A percentile compares a stretch with the other conserved stretches of the same genome.
phyloP scores from a whole-genome alignment of 2,113 vertebrate species.

The Austrofundulus limnaeus region DNA sequence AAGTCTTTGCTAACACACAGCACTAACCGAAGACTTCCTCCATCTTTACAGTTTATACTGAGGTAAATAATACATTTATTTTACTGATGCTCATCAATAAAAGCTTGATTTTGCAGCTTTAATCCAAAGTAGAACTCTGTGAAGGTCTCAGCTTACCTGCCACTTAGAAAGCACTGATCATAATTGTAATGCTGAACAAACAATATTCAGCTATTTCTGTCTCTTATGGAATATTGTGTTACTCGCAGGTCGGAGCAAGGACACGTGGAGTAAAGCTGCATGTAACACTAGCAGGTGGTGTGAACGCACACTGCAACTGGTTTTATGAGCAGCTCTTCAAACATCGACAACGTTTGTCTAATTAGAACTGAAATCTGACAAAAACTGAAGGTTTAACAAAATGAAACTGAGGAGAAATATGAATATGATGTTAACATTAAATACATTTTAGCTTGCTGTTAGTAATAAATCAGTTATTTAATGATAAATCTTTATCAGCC shows the following conservation, averaged over 20 bases:
- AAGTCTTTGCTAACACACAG: too few species aligned
- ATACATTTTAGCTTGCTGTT: too few species aligned
- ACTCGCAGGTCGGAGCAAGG: slow-evolving; percentile 10
- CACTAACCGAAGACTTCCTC: too few species aligned
- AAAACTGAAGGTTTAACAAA: too few species aligned
- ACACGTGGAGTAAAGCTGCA: slow-evolving; percentile 7
- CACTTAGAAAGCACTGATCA: background rate
- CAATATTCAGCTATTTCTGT: background rate
- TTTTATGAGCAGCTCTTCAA: background rate
- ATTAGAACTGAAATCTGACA: too few species aligned
- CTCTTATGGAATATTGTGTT: slow-evolving; percentile 4
- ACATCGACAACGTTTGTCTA: too few species aligned
- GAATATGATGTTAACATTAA: too few species aligned
- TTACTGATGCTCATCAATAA: background rate
- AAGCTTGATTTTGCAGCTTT: background rate
- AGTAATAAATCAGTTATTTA: too few species aligned
- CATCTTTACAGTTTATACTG: background rate
- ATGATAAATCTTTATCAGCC: too few species aligned
- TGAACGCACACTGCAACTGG: slow-evolving; percentile 2
- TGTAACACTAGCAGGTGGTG: background rate
- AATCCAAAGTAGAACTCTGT: background rate
- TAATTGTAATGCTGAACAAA: background rate
- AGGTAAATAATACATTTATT: too few species aligned
- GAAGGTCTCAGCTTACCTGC: background rate
- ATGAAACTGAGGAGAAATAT: too few species aligned